Base-by-base conservation (phyloP, 1,140 invertebrate species). In the Cepaea nemoralis region DNA sequence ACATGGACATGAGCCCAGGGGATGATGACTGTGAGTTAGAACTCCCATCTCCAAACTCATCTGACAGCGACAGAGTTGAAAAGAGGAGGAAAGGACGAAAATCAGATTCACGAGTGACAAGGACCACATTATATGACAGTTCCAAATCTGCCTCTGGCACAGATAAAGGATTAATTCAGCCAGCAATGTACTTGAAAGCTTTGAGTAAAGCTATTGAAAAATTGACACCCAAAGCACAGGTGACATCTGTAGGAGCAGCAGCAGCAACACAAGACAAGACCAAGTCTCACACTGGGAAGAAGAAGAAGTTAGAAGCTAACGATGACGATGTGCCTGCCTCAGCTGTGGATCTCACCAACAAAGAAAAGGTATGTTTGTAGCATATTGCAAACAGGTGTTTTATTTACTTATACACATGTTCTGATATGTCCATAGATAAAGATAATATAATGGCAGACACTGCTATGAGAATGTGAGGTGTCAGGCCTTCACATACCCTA, bases 311-410 rank as follows among this genome's bases (percentile, higher is more conserved):
- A 31, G 67, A 70, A 1, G 27, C 55, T n/a, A 55, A 66, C 33
- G 80, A 75, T 22, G 88, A 87, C 80, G 86, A 88, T 31, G 91
- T 88, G 31, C 87, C 89, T n/a, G 84, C 86, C 39, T 90, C 97
- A 70, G 97, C 97, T 6, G 97, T 97, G 27, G 97, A 98, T 92
- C 95, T 98, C 94, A 89, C 88, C 31, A 96, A 97, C 80, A 98
- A 98, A 93, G 96, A 97, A 93, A 98, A 97, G 94, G 97, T 98
- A 92, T 91, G 90, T 89, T 80, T 55, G 48, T n/a, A n/a, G n/a
- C n/a, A n/a, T n/a, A n/a, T n/a, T n/a, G n/a, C n/a, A n/a, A n/a
- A n/a, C n/a, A n/a, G n/a, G n/a, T n/a, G n/a, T n/a, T n/a, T n/a
- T n/a, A n/a, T n/a, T n/a, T n/a, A n/a, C n/a, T n/a, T n/a, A n/a